phyloP scores from a whole-genome alignment of 2,888 invertebrate genomes.

The Saturnia pavonia region DNA sequence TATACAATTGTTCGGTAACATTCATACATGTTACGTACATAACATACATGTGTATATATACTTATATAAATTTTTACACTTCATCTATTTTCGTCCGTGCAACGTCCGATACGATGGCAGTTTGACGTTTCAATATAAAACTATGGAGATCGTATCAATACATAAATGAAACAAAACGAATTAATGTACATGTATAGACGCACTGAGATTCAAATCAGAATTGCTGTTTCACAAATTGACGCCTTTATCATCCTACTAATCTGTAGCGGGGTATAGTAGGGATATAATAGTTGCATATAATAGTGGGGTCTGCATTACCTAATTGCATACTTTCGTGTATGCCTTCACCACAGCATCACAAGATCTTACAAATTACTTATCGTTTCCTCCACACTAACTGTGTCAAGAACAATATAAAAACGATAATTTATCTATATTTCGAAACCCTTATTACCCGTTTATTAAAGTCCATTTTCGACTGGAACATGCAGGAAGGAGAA shows the following conservation, averaged over 20 bases:
- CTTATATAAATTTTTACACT: conserved; percentile 13
- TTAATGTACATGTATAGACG: conserved; percentile 19
- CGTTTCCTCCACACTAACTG: conserved; percentile 61
- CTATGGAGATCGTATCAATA: conserved; percentile 21
- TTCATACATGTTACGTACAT: no score
- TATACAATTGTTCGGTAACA: no score
- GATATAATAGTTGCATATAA: background rate
- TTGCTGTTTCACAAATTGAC: conserved; percentile 17
- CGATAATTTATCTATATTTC: conserved; percentile 14
- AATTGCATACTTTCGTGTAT: conserved; percentile 9
- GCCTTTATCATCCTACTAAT: conserved; percentile 10
- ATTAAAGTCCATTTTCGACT: conserved; percentile 40
- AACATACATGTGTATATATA: no score
- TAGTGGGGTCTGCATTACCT: background rate
- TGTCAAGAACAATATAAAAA: conserved; percentile 59
- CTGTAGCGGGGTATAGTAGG: background rate
- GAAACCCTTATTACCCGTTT: background rate
- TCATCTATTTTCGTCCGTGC: conserved; percentile 16
- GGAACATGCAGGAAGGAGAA: conserved; percentile 13
- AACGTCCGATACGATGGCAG: conserved; percentile 21
- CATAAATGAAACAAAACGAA: conserved; percentile 23
- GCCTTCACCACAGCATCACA: conserved; percentile 36
- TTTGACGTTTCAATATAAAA: conserved; percentile 24
- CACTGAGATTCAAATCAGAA: conserved; percentile 14
- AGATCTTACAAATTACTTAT: conserved; percentile 55